These are phyloP conservation scores for Chrysoperla carnea DNA, from an alignment of 1,140 invertebrate genomes.

Conservation along the genomic window DNA sequence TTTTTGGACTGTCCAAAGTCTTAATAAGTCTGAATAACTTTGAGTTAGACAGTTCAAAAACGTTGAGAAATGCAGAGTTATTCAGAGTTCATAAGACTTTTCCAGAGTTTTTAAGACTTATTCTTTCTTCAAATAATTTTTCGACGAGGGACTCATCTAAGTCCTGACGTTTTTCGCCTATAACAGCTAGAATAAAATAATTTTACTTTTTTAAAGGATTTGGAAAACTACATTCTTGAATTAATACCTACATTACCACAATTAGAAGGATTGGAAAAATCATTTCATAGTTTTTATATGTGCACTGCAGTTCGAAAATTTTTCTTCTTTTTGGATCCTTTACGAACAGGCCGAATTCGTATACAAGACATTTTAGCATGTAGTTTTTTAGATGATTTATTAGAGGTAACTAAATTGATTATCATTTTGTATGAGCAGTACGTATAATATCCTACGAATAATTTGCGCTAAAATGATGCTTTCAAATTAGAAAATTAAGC, in stretches of 20 bases:
- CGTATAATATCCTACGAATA: background rate
- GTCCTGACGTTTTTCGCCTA: no score
- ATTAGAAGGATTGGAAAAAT: constrained; percentile 75
- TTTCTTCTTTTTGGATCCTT: constrained; percentile 85
- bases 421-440: background rate
- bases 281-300: constrained; percentile 91
- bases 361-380: constrained; percentile 84
- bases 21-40: no score
- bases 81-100: no score
- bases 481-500: no score
- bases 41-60: no score
- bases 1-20: no score
- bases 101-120: no score
- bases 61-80: no score
- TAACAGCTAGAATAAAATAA: no score
- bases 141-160: no score
- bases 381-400: constrained; percentile 79
- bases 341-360: constrained; percentile 70
- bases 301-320: constrained; percentile 92
- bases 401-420: constrained; percentile 40
- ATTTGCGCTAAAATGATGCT: background rate
- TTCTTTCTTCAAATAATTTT: no score
- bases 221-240: constrained; percentile 90
- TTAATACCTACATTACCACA: constrained; percentile 81
- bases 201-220: constrained; percentile 46